Base-by-base conservation (phyloP, 2,888 invertebrate species). In the Standfussiana lucernea region DNA sequence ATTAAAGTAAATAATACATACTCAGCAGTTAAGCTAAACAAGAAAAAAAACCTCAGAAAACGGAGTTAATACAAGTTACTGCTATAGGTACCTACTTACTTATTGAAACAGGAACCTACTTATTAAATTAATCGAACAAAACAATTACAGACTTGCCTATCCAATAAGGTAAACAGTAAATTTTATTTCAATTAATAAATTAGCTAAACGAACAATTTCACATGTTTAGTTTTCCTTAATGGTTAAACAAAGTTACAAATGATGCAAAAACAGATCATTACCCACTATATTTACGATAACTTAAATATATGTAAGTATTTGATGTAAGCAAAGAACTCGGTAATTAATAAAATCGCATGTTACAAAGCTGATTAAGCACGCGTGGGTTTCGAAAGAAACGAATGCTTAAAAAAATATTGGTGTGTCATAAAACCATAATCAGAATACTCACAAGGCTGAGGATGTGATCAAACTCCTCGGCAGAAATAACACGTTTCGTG, bases 401-500 rank as follows among this genome's bases (percentile, higher is more conserved):
- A 64, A 47, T 40, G 28, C 37, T 28, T 32, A 61, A 73, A 78
- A 77, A 74, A 72, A 78, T 24, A 69, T 37, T 69, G 40, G 37
- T 56, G 32, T 56, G 68, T 75, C 64, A 61, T 28, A 75, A n/a
- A n/a, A 1, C 8, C 21, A n/a, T 40, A 77, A 45, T 24, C 10
- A 40, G 13, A 77, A 61, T 70, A 86, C 93, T 92, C 88, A 96
- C 96, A 89, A 93, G 84, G 62, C 89, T 90, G 56, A 87, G 89
- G 72, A 96, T 94, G 73, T 92, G 90, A 82, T 95, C 93, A 77
- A 93, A 94, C 24, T 96, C 95, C 42, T 94, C 94, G 28, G 84
- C 86, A 5, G 94, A 92, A 77, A 97, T 90, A 32, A 94, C 96
- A 71, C 94, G 91, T 77, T 94, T 94, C 18, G 96, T 91, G 78